Conservation (phyloP, 2,113 vertebrate species). For the Atractosteus spatula region DNA sequence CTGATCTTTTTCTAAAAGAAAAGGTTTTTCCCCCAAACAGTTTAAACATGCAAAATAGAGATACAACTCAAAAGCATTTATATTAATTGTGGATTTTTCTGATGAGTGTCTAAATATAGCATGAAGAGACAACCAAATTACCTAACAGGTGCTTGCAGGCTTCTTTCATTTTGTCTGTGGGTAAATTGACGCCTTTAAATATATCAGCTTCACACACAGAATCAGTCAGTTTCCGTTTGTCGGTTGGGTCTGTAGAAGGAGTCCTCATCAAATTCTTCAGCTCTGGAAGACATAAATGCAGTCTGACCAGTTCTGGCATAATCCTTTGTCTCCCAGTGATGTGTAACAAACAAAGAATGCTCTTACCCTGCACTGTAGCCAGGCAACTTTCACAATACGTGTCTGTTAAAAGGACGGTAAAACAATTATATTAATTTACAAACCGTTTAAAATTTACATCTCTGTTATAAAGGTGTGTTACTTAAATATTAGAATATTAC, state of each 20-base stretch:
- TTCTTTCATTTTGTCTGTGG: conserved; percentile 31
- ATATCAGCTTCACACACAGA: conserved; percentile 37
- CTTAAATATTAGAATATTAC: neutral
- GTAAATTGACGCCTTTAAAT: conserved; percentile 24
- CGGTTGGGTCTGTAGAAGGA: conserved; percentile 26
- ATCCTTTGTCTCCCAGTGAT: neutral
- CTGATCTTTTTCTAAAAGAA: too few relatives aligned
- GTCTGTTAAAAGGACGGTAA: conserved; percentile 33
- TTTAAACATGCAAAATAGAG: too few relatives aligned
- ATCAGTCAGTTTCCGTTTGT: conserved; percentile 27
- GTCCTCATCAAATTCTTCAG: conserved; percentile 42
- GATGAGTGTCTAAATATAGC: too few relatives aligned
- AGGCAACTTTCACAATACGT: conserved; percentile 56
- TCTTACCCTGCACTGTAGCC: conserved; percentile 41
- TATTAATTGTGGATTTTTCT: too few relatives aligned
- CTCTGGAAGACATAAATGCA: conserved; percentile 32
- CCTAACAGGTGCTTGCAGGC: conserved; percentile 48
- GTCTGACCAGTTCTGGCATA: neutral
- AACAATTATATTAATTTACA: neutral
- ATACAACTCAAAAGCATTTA: too few relatives aligned
- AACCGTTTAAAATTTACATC: neutral
- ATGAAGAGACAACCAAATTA: conserved; percentile 7
- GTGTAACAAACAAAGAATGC: neutral
- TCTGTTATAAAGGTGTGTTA: neutral
- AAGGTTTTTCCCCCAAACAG: too few relatives aligned